Evolutionary conservation across 2,888 invertebrate genomes (phyloP).

Genomic region (Norana najaformis): DNA sequence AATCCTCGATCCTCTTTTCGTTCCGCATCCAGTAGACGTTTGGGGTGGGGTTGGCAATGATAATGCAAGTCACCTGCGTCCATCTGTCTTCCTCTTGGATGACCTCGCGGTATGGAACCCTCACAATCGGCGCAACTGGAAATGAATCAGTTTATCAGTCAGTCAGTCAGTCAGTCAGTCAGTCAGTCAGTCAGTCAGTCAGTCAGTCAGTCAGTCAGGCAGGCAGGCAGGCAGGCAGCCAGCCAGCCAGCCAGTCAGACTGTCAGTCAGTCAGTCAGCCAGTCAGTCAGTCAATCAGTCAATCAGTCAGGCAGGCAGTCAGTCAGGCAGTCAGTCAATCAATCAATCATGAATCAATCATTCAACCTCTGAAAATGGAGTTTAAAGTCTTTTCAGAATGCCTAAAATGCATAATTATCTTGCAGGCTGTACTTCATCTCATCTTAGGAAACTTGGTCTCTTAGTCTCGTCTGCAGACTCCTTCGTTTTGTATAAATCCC

Average conservation of each 20-base stretch:
- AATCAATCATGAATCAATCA: neutral
- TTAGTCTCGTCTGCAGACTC: too few species aligned
- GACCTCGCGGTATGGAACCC: neutral
- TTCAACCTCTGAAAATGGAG: neutral
- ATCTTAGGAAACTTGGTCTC: too few species aligned
- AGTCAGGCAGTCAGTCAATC: too few species aligned
- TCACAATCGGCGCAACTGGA: conserved; percentile 14
- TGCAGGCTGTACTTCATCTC: too few species aligned
- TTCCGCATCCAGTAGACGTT: conserved; percentile 17
- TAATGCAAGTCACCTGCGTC: neutral
- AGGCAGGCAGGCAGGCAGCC: neutral
- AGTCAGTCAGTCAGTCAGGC: neutral
- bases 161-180: too few species aligned
- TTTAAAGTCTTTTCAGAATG: too few species aligned
- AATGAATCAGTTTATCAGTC: neutral
- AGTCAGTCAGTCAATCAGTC: neutral
- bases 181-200: neutral
- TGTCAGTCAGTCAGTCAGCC: neutral
- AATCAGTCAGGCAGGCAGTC: too few species aligned
- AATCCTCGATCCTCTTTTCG: neutral
- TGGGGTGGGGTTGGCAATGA: neutral
- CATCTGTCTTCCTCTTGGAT: conserved; percentile 1
- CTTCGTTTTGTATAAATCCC: too few species aligned
- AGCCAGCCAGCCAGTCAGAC: neutral
- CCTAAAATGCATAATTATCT: too few species aligned